These are phyloP conservation scores for Hydrotaea cyrtoneurina DNA, from an alignment of 2,888 invertebrate species.

Conservation along the genomic window DNA sequence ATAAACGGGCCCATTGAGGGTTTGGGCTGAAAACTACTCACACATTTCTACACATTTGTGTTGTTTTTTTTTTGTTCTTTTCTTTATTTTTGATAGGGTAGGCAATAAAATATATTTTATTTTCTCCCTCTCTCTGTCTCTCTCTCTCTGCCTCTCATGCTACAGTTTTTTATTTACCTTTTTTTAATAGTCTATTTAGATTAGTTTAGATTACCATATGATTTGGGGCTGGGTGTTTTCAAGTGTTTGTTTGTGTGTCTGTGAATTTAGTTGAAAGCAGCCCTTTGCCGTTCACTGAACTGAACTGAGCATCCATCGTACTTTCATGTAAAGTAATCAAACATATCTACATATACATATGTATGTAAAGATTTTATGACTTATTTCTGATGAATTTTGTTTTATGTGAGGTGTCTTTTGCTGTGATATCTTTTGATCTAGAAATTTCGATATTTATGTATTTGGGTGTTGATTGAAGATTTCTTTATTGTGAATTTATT, in stretches of 20 bases:
- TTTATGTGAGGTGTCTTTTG: conserved; percentile 23
- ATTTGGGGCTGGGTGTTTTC: background rate
- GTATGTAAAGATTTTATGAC: conserved; percentile 50
- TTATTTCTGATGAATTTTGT: conserved; percentile 42
- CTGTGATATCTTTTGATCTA: conserved; percentile 18
- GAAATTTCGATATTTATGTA: conserved; percentile 7
- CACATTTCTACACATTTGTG: background rate
- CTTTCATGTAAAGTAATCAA: no score
- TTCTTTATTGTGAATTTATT: conserved; percentile 22
- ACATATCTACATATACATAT: conserved; percentile 45
- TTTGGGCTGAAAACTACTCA: conserved; percentile 17
- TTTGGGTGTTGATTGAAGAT: background rate
- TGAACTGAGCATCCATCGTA: no score
- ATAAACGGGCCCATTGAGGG: background rate
- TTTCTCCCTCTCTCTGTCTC: no score
- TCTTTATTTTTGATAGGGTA: background rate
- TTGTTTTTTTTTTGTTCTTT: conserved; percentile 3
- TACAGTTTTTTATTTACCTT: conserved; percentile 13
- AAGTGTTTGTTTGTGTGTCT: background rate
- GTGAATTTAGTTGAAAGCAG: no score
- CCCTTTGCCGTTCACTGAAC: no score
- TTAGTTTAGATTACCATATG: conserved; percentile 42
- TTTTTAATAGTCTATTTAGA: conserved; percentile 51
- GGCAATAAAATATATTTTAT: conserved; percentile 41
- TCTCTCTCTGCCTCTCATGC: background rate